Base-by-base conservation (phyloP, 2,113 vertebrate genomes). In the Hymenochirus boettgeri region DNA sequence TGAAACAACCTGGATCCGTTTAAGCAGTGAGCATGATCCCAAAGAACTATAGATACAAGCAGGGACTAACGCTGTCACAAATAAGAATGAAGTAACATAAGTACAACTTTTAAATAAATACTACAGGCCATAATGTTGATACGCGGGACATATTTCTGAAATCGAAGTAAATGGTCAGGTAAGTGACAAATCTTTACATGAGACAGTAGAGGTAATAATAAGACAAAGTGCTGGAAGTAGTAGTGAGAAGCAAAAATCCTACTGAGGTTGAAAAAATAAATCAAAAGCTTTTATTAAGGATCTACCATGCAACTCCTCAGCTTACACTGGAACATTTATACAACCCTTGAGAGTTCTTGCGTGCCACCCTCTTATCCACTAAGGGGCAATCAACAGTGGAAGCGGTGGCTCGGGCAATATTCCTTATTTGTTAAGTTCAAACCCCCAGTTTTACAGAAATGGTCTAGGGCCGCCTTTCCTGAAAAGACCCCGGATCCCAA, bases 321-420 rank as follows among this genome's bases (percentile, higher is more conserved):
- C 45, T 8, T 80, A 73, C 71, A 75, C 69, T 23, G 75, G 51
- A 73, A 79, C 74, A 29, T 74, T 19, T 50, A 77, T 73, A 21
- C 74, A 75, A 62, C 76, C 33, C 70, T 84, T 66, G 79, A 82
- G 74, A 76, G 73, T 57, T 79, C 74, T 74, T 84, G 50, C 74
- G 76, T 1, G 69, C 76, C n/a, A 75, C 35, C n/a, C 18, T 61
- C 74, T 50, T 83, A 79, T 71, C 79, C 81, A 0, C 73, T 83
- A 27, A 77, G 71, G 3, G 73, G 61, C 65, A 76, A 80, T 65
- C 81, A 82, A 83, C 81, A 26, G 72, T 82, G 47, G 5, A 73
- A 53, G 57, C 65, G 0, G 73, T 80, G 70, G 81, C 82, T 27
- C 70, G 35, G 51, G 64, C 72, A 66, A 70, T 85, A 60, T 71